Evolutionary conservation across 2,888 invertebrate species (phyloP), one percentile per base, ranked within the genome.

Genomic region (Troides aeacus): DNA sequence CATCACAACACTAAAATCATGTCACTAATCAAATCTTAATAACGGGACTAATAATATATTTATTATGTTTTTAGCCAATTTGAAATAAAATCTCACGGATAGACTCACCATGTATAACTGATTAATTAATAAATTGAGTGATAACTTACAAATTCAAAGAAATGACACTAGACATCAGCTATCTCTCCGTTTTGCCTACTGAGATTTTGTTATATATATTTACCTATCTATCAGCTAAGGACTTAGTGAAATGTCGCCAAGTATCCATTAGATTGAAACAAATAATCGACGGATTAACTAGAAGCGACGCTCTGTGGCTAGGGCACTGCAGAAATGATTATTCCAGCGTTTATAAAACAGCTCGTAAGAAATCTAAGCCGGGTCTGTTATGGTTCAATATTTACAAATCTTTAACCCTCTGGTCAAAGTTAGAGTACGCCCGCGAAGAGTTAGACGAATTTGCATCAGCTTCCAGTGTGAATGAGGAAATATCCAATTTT

Each of bases 191-290:
- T n/a, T 71, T 85, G 18, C 88, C 90, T 0, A 81, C 86, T 0
- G 90, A 91, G 75, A 74, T 89, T 4, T 61, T 88, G 0, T 62
- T 84, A 0, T 74, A 80, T 2, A 83, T 90, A 66, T 88, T 90
- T 65, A 75, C 78, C 0, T 81, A 73, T 72, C 73, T 89, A 63
- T 73, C 83, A 1, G 83, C 82, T 0, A 84, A 78, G 73, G 76
- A 86, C 0, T 68, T 89, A 1, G 77, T 80, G 0, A 81, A 70
- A 72, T 86, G 84, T 62, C 86, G 90, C 3, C 78, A 76, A 74
- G 86, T 91, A 0, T 87, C 88, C 66, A 15, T 56, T 0, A 77
- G 85, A 72, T 90, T 90, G 86, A 83, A 77, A 57, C 72, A 76
- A 5, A 80, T 88, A n/a, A 77, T 89, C 23, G 90, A 91, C 69